A percentile compares a stretch with the other conserved stretches of the same genome.
Conservation (phyloP, 1,140 invertebrate genomes). For the Drosophila repleta region DNA sequence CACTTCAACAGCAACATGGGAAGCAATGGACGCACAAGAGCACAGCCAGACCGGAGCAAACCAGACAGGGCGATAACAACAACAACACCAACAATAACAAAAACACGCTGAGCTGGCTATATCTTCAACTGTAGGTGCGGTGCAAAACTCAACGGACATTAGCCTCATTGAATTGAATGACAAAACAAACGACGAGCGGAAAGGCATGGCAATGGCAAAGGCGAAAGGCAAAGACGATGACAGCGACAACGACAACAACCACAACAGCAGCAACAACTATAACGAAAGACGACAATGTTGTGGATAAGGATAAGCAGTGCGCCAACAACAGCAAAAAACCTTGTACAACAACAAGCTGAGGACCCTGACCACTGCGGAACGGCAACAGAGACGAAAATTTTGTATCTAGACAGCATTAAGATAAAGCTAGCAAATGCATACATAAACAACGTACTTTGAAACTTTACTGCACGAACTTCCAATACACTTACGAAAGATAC, state of each 20-base stretch:
- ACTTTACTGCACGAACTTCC: conserved; percentile 15
- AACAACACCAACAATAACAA: conserved; percentile 13
- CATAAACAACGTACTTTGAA: conserved; percentile 59
- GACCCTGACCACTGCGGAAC: conserved; percentile 37
- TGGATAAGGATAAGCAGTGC: conserved; percentile 79
- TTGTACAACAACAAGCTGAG: conserved; percentile 51
- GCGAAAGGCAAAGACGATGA: conserved; percentile 36
- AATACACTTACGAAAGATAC: conserved; percentile 29
- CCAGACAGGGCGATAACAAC: conserved; percentile 39
- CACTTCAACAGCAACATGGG: conserved; percentile 81
- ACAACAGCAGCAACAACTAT: conserved; percentile 11
- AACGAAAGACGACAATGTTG: conserved; percentile 62
- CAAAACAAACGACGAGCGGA: conserved; percentile 78
- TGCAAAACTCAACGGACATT: conserved; percentile 80
- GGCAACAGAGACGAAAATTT: conserved; percentile 63
- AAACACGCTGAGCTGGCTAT: conserved; percentile 39
- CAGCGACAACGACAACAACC: conserved; percentile 34
- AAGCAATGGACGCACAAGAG: conserved; percentile 80
- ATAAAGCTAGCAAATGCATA: conserved; percentile 77
- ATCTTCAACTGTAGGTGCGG: conserved; percentile 57
- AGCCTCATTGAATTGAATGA: conserved; percentile 83
- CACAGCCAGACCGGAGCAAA: conserved; percentile 30
- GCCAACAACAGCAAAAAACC: conserved; percentile 50
- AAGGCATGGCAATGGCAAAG: conserved; percentile 33
- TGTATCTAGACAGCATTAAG: conserved; percentile 80